Evolutionary conservation across 2,888 invertebrate species (phyloP).

Genomic region (Galeruca laticollis): DNA sequence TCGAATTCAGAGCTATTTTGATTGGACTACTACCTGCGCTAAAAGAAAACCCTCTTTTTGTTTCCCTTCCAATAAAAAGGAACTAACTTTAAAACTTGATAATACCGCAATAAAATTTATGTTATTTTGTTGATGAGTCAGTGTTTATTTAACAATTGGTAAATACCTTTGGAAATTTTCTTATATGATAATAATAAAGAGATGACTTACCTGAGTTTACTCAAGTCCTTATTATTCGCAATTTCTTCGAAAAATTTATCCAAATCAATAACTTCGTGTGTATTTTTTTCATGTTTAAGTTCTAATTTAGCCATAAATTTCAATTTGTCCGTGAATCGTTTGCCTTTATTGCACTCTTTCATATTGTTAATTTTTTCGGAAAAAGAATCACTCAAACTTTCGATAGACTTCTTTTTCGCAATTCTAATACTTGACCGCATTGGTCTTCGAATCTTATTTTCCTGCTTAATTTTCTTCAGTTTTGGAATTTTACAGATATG

Average conservation of each 20-base stretch:
- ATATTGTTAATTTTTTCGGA: slow-evolving; percentile 51
- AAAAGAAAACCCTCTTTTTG: too few species aligned
- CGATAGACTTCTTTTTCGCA: slow-evolving; percentile 60
- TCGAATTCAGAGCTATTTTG: too few species aligned
- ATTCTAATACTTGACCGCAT: slow-evolving; percentile 60
- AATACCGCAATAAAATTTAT: too few species aligned
- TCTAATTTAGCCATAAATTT: slow-evolving; percentile 60
- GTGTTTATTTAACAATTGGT: too few species aligned
- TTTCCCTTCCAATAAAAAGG: too few species aligned
- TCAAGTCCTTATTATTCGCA: background rate
- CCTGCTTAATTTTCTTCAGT: slow-evolving; percentile 12
- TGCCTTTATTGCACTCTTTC: slow-evolving; percentile 38
- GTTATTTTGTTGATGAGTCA: too few species aligned
- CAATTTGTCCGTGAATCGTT: slow-evolving; percentile 55
- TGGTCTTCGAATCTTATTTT: slow-evolving; percentile 49
- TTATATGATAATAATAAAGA: background rate
- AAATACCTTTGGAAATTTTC: too few species aligned
- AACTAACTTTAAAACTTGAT: too few species aligned
- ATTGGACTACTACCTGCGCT: too few species aligned
- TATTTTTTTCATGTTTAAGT: slow-evolving; percentile 53
- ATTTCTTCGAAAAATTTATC: slow-evolving; percentile 30
- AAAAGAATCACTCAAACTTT: slow-evolving; percentile 55
- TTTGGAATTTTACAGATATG: slow-evolving; percentile 2
- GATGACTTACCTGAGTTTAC: slow-evolving; percentile 20
- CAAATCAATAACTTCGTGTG: slow-evolving; percentile 23